phyloP scores from a whole-genome alignment of 2,888 invertebrate species.

The Labia minor region DNA sequence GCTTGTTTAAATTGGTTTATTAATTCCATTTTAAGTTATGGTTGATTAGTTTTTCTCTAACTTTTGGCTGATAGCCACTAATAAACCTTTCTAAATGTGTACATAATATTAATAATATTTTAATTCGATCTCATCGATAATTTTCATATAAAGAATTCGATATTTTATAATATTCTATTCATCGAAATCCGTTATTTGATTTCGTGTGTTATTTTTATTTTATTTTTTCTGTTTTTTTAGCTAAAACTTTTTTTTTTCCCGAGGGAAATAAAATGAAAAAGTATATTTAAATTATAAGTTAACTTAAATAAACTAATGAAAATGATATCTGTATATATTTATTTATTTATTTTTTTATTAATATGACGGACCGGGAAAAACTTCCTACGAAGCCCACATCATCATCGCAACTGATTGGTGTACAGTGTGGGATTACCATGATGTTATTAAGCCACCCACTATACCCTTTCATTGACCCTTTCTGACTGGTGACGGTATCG shows the following conservation, averaged over 20 bases:
- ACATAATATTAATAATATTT: background rate
- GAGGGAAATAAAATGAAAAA: background rate
- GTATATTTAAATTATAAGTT: background rate
- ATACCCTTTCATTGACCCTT: too few species aligned
- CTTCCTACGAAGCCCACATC: background rate
- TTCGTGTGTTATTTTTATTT: background rate
- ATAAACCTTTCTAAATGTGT: background rate
- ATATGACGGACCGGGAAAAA: too few species aligned
- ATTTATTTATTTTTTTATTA: background rate
- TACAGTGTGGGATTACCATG: too few species aligned
- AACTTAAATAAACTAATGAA: background rate
- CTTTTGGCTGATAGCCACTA: background rate
- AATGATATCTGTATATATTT: background rate
- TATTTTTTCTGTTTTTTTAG: background rate
- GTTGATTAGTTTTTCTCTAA: background rate
- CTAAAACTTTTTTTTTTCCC: background rate
- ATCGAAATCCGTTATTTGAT: background rate
- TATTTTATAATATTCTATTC: background rate
- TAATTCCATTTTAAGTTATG: conserved; percentile 1
- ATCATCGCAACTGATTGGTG: too few species aligned
- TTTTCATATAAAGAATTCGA: background rate
- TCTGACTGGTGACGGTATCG: too few species aligned
- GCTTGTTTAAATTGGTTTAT: background rate
- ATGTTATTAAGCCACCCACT: too few species aligned
- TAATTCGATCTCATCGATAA: conserved; percentile 5